phyloP scores from a whole-genome alignment of 2,888 invertebrate genomes.

The Pseudeuparius sepicola region DNA sequence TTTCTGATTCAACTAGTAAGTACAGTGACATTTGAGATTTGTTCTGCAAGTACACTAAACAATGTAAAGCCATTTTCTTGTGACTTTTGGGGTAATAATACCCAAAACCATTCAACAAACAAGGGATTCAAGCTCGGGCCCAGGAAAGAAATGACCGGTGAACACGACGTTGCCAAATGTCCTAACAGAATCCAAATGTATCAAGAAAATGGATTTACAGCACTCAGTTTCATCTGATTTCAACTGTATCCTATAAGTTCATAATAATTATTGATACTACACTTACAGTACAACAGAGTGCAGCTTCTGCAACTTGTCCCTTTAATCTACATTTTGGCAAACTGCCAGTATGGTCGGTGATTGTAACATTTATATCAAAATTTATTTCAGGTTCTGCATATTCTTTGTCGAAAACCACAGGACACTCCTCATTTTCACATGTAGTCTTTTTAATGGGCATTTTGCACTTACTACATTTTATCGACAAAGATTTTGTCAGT shows the following conservation, averaged over 20 bases:
- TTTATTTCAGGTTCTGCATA: slow-evolving; percentile 34
- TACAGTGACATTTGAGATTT: too few species aligned
- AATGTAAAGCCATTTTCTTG: too few species aligned
- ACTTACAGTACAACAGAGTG: slow-evolving; percentile 48
- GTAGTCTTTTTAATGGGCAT: slow-evolving; percentile 21
- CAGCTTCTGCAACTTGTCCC: slow-evolving; percentile 48
- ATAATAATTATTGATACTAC: neutral
- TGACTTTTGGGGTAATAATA: too few species aligned
- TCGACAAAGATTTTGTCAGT: slow-evolving; percentile 23
- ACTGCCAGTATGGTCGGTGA: slow-evolving; percentile 63
- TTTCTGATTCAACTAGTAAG: too few species aligned
- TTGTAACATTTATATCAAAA: slow-evolving; percentile 51
- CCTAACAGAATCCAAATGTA: too few species aligned
- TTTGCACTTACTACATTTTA: slow-evolving; percentile 38
- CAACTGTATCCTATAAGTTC: neutral
- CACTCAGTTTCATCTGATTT: too few species aligned
- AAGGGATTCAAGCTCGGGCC: neutral
- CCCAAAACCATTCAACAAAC: neutral
- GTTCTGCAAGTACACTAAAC: too few species aligned
- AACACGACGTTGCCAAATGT: too few species aligned
- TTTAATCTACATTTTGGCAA: slow-evolving; percentile 47
- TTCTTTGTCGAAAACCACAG: slow-evolving; percentile 30
- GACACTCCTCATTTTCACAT: slow-evolving; percentile 38
- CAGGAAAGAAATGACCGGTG: neutral
- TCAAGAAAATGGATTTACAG: too few species aligned